Evolutionary conservation across 2,888 invertebrate genomes (phyloP).

Genomic region (Rhimphoctona megacephalus): DNA sequence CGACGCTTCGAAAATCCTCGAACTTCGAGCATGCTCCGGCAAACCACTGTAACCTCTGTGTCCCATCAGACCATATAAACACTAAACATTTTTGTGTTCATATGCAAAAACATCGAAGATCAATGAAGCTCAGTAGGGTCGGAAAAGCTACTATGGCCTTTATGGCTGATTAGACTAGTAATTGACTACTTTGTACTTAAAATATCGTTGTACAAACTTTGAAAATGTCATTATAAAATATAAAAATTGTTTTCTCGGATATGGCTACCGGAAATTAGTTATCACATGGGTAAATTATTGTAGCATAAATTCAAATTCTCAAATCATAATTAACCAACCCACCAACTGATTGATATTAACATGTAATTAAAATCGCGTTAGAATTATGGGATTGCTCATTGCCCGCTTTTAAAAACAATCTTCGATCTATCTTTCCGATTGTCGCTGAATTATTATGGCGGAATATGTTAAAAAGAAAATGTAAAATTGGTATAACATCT

Average conservation of each 20-base stretch:
- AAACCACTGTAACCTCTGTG: conserved; percentile 5
- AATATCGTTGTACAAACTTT: background rate
- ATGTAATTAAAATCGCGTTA: background rate
- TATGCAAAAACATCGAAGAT: conserved; percentile 25
- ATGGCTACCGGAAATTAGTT: background rate
- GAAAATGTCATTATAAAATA: background rate
- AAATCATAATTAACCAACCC: background rate
- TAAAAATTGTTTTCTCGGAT: background rate
- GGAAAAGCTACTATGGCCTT: background rate
- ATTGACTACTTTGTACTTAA: background rate
- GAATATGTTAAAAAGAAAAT: no score
- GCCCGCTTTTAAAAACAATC: no score
- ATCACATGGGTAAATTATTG: background rate
- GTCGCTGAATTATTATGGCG: no score
- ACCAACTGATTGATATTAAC: background rate
- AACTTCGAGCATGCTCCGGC: conserved; percentile 6
- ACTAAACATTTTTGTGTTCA: background rate
- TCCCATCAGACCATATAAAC: background rate
- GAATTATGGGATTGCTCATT: no score
- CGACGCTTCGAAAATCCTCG: conserved; percentile 59
- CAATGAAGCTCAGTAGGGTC: conserved; percentile 7
- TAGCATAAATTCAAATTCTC: background rate
- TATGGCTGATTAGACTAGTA: background rate
- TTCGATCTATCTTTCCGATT: no score
- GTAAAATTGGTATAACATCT: no score